Percentiles rank a stretch among this genome's conserved stretches.
Evolutionary conservation across 2,797 vertebrate species (phyloP).

Genomic region (Otolemur crassicaudatus): DNA sequence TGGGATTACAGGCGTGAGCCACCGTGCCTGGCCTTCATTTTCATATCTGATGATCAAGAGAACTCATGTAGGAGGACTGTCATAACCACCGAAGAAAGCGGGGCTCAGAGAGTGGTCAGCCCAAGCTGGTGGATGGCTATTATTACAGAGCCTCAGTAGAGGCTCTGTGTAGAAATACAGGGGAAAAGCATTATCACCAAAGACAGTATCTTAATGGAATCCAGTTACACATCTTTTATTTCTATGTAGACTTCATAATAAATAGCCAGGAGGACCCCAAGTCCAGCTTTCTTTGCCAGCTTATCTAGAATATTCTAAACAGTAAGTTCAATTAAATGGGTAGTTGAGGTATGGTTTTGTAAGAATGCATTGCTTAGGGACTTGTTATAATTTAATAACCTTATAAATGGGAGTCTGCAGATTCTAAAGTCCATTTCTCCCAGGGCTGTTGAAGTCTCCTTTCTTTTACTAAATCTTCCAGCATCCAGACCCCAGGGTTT

Average conservation of each 20-base stretch:
- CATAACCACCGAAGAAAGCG: not conserved
- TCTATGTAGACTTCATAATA: not conserved
- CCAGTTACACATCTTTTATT: conserved; percentile 5
- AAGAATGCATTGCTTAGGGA: not conserved
- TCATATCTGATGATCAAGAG: conserved; percentile 28
- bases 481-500: not conserved
- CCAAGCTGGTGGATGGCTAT: not conserved
- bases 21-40: not conserved
- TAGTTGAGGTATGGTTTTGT: not conserved
- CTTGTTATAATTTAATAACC: not conserved
- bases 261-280: not conserved
- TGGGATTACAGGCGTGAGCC: too few species aligned
- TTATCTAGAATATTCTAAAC: conserved; percentile 17
- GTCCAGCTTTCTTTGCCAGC: not conserved
- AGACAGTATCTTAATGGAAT: conserved; percentile 10
- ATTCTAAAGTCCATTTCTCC: not conserved
- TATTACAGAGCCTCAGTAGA: conserved; percentile 32
- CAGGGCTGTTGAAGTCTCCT: not conserved
- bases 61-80: conserved; percentile 1
- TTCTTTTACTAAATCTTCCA: conserved; percentile 43
- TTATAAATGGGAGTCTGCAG: not conserved
- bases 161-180: not conserved
- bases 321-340: not conserved
- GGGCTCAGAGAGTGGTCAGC: not conserved
- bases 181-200: not conserved